A percentile compares a stretch with the other conserved stretches of the same genome.
phyloP scores from a whole-genome alignment of 53 echinoderm and acorn worm genomes.

The Arbacia lixula region DNA sequence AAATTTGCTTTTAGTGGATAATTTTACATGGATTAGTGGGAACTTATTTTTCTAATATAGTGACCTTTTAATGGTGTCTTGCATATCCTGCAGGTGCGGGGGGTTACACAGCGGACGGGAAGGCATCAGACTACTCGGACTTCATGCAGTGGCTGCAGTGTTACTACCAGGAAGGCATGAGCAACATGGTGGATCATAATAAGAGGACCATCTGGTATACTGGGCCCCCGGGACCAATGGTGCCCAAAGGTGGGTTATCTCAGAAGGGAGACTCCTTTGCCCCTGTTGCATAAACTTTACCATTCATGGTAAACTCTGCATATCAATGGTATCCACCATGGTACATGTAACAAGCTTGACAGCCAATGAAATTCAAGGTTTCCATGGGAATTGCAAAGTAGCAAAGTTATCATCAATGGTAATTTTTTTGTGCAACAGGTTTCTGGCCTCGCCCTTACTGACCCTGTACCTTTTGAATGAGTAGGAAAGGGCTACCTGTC shows the following conservation, averaged over 20 bases:
- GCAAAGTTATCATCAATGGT: too few relatives aligned
- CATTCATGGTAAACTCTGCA: background rate
- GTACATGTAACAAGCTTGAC: too few relatives aligned
- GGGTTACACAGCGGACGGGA: conserved; percentile 89
- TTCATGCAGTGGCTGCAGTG: conserved; percentile 85
- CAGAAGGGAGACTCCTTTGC: too few relatives aligned
- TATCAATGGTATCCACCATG: background rate
- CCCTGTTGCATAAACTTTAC: too few relatives aligned
- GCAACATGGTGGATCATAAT: conserved; percentile 81
- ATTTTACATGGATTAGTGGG: background rate
- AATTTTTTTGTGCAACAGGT: too few relatives aligned
- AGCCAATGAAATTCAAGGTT: too few relatives aligned
- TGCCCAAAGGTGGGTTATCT: conserved; percentile 73
- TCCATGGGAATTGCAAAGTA: too few relatives aligned
- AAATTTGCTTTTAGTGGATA: background rate
- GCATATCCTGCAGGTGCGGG: conserved; percentile 74
- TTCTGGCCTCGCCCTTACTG: too few relatives aligned
- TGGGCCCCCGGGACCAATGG: conserved; percentile 85
- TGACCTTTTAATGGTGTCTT: background rate
- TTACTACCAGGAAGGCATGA: conserved; percentile 88
- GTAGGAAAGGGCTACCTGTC: too few relatives aligned
- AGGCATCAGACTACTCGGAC: conserved; percentile 72
- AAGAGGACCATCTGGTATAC: conserved; percentile 84
- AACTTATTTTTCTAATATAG: background rate
- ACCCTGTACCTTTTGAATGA: too few relatives aligned